Evolutionary conservation across 1,140 invertebrate genomes (phyloP), one percentile per base, ranked within the genome.

Genomic region (Cryptotermes secundus): DNA sequence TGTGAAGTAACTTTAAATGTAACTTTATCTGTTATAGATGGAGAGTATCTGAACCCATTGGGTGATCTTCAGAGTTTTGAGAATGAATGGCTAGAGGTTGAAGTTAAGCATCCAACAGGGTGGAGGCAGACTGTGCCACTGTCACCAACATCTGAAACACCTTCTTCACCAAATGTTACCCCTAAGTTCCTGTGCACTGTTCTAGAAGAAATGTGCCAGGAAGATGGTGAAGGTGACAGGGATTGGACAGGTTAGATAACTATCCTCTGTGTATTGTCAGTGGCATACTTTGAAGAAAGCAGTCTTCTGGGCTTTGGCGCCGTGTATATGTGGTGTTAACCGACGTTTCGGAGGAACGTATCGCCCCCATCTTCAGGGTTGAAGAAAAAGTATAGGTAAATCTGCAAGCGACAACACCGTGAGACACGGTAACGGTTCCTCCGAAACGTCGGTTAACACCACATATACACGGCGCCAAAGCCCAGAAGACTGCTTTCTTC

Each of bases 21-120:
- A 34, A 72, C 65, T 80, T 86, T 59, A 82, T 42, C 84, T 86
- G 81, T 87, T 87, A 80, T 84, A 90, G 90, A 87, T 85, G 87
- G 88, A 86, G 94, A 95, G 86, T 93, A 93, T 88, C 92, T 93
- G 35, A 90, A 92, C 82, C 94, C 93, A 6, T 87, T 94, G 22
- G 93, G 93, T 7, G 95, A 96, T 88, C 88, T 95, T 19, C 93
- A 94, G 88, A 94, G 93, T 86, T 97, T 97, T 88, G 95, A 96
- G 87, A 96, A 96, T 87, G 96, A 97, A 87, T 98, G 96, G 96
- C 93, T 97, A 87, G 96, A 97, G 90, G 94, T 97, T 1, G 96
- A 96, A 89, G 92, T 97, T 16, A 90, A 93, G 85, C 91, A 93
- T 1, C 92, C 94, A 0, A 89, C 92, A 83, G 92, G 92, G 16